A percentile compares a stretch with the other conserved stretches of the same genome.
Evolutionary conservation across 2,888 invertebrate genomes (phyloP).

Genomic region (Nasonia oneida): DNA sequence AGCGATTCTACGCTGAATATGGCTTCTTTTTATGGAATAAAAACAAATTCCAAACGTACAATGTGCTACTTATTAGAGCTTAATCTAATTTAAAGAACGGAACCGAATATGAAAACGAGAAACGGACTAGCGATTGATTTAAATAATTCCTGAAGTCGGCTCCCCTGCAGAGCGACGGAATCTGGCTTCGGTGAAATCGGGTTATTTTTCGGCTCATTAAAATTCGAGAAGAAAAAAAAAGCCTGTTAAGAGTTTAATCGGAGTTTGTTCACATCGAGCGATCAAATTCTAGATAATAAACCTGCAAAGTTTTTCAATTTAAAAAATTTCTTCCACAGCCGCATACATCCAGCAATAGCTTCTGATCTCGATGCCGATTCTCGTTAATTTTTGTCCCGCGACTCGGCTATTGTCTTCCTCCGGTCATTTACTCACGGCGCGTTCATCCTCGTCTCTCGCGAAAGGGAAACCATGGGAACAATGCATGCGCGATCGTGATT

Average conservation of each 20-base stretch:
- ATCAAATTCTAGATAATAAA: too few species aligned
- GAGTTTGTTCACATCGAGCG: neutral
- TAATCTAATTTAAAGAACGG: neutral
- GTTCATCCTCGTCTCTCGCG: conserved; percentile 65
- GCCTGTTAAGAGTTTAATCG: neutral
- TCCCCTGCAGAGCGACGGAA: neutral
- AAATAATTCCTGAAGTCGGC: too few species aligned
- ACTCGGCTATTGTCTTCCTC: conserved; percentile 12
- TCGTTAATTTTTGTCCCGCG: neutral
- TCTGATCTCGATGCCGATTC: neutral
- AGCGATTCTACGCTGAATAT: neutral
- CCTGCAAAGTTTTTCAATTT: neutral
- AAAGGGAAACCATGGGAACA: conserved; percentile 72
- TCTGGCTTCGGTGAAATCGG: neutral
- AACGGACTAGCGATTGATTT: too few species aligned
- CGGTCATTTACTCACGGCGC: conserved; percentile 18
- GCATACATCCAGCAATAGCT: neutral
- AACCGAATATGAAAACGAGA: neutral
- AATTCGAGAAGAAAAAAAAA: neutral
- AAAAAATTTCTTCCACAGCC: neutral
- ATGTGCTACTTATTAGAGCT: neutral
- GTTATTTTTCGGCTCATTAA: neutral
- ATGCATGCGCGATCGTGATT: conserved; percentile 70
- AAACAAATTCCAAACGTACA: neutral
- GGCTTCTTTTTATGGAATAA: neutral